Evolutionary conservation across 2,797 vertebrate genomes (phyloP).

Genomic region (Pogoniulus pusillus): DNA sequence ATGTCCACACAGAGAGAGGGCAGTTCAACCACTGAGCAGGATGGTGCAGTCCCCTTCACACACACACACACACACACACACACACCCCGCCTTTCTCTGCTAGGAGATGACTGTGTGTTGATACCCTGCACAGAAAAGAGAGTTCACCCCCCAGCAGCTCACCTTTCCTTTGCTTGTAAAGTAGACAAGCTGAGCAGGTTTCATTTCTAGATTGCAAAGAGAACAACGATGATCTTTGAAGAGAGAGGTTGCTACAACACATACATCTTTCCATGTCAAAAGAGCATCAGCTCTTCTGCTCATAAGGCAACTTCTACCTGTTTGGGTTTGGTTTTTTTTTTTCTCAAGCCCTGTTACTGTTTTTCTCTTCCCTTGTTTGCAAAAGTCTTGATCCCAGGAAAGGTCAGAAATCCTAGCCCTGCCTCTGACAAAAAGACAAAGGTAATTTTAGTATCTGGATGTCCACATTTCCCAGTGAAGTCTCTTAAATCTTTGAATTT

Average conservation of each 20-base stretch:
- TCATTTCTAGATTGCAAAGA: neutral
- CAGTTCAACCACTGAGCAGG: accelerated
- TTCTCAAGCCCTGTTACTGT: neutral
- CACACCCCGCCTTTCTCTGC: neutral
- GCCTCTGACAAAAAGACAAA: neutral
- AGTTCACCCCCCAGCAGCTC: neutral
- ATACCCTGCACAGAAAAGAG: neutral
- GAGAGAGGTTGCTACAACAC: neutral
- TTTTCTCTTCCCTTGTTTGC: neutral
- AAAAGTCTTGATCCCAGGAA: neutral
- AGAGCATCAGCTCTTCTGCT: neutral
- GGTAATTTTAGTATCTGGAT: neutral
- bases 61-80: no score
- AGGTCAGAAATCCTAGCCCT: neutral
- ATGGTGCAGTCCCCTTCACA: accelerated
- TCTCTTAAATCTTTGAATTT: neutral
- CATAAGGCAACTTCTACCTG: neutral
- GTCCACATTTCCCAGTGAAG: neutral
- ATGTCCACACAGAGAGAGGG: neutral
- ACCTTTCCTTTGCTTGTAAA: neutral
- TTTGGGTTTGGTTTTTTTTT: neutral
- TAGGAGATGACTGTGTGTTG: neutral
- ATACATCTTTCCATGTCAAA: neutral
- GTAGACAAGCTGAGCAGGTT: neutral
- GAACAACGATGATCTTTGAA: neutral